These are phyloP conservation scores for Megaceryle maxima DNA, from an alignment of 2,113 vertebrate genomes.

Conservation along the genomic window DNA sequence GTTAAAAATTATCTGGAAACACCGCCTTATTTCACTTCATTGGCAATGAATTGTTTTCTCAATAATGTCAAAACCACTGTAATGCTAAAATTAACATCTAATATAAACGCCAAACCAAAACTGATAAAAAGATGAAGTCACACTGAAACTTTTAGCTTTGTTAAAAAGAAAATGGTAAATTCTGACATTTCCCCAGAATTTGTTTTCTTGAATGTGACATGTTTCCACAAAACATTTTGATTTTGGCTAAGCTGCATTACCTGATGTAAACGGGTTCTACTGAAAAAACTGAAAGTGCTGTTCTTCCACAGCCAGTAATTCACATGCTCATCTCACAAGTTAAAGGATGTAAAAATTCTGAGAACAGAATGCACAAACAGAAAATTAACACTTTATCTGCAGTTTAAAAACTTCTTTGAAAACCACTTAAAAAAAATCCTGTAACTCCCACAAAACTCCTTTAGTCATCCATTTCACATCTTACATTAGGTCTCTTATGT, in stretches of 20 bases:
- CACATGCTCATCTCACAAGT: neutral
- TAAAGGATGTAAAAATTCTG: neutral
- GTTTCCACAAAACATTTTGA: neutral
- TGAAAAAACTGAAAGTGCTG: neutral
- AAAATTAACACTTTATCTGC: neutral
- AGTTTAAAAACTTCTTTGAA: neutral
- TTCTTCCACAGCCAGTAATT: neutral
- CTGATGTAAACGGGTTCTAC: neutral
- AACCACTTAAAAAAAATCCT: neutral
- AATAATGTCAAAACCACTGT: neutral
- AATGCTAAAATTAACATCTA: neutral
- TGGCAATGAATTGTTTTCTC: slow-evolving; percentile 1
- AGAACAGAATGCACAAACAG: neutral
- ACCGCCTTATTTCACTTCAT: neutral
- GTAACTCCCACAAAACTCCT: neutral
- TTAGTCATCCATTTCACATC: neutral
- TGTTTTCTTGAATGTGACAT: neutral
- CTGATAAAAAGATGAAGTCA: neutral
- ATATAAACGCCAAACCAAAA: neutral
- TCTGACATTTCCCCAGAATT: neutral
- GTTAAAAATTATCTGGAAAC: neutral
- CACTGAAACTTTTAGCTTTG: neutral
- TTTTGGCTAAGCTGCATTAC: neutral
- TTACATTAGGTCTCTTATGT: neutral
- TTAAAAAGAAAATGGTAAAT: neutral